A percentile compares a stretch with the other conserved stretches of the same genome.
These are phyloP conservation scores for Hermetia illucens DNA, from an alignment of 1,140 invertebrate species.

Conservation along the genomic window DNA sequence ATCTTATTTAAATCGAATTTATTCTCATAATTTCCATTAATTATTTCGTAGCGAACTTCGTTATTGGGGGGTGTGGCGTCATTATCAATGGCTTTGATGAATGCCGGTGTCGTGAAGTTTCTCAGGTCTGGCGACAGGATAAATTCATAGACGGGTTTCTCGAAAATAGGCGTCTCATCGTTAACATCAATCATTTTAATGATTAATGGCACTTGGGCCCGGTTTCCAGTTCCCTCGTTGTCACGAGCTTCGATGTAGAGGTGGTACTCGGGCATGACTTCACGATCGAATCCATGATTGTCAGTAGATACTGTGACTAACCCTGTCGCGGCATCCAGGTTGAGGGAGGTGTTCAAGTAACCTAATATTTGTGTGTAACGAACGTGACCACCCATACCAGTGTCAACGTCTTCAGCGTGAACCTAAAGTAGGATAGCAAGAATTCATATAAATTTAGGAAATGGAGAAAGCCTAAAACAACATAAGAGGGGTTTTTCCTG, in stretches of 20 bases:
- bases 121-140: constrained; percentile 55
- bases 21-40: constrained; percentile 62
- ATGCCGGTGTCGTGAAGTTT: constrained; percentile 54
- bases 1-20: constrained; percentile 64
- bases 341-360: constrained; percentile 55
- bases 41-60: constrained; percentile 67
- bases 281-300: constrained; percentile 66
- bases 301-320: constrained; percentile 62
- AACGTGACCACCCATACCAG: constrained; percentile 52
- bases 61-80: constrained; percentile 79
- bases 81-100: constrained; percentile 64
- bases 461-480: not conserved
- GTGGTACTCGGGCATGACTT: constrained; percentile 56
- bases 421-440: constrained; percentile 31
- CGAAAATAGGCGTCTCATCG: constrained; percentile 73
- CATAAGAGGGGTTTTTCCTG: too few relatives aligned
- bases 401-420: constrained; percentile 60
- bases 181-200: constrained; percentile 72
- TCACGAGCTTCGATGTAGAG: constrained; percentile 75
- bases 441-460: not conserved
- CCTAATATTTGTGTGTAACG: constrained; percentile 64
- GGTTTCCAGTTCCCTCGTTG: constrained; percentile 64
- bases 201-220: constrained; percentile 50
- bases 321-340: constrained; percentile 63
- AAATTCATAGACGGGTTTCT: constrained; percentile 66